Base-by-base conservation (phyloP, 2,113 vertebrate species). In the Phylloscopus trochilus region DNA sequence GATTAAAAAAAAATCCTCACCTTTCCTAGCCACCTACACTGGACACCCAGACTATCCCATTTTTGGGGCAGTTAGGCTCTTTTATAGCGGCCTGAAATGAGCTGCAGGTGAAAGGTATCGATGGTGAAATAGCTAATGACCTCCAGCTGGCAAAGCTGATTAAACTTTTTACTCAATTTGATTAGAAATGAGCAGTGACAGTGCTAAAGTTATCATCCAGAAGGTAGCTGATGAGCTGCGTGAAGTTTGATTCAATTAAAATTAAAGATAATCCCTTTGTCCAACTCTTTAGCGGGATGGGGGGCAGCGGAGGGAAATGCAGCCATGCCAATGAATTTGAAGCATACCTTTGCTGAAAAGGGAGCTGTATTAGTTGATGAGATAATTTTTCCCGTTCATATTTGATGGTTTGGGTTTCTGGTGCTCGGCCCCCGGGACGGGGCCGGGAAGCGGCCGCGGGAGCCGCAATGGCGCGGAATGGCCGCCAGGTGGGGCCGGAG, bases 21-120 rank as follows among this genome's bases (percentile, higher is more conserved):
- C 1, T 9, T 17, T 11, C 1, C 2, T 0, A 4, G 0, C 0
- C 2, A 18, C 1, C 6, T 1, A 0, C 2, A 20, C 0, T 43
- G 0, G 4, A 20, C 5, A 62, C 0, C 16, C 0, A 49, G 39
- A 5, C 7, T 0, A 0, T 0, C 0, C 2, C 0, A 0, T 0
- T 0, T 3, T 1, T 1, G 0, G 3, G 3, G 17, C 18, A 15
- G 18, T 16, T 28, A 70, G 21, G 22, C 28, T 27, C 4, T 41
- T 91, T 91, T 20, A 53, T 11, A 81, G 14, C 2, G 35, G 22
- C 11, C 39, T 75, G 23, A 87, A 83, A 92, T 0, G 3, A 56
- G 35, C 43, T 35, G 18, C 64, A 87, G 52, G 39, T 87, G n/a
- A 90, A 79, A 89, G 19, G 20, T 30, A 33, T 58, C 83, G 46